Evolutionary conservation across 2,797 vertebrate species (phyloP), one percentile per base, ranked within the genome.

Genomic region (Linurgus olivaceus): DNA sequence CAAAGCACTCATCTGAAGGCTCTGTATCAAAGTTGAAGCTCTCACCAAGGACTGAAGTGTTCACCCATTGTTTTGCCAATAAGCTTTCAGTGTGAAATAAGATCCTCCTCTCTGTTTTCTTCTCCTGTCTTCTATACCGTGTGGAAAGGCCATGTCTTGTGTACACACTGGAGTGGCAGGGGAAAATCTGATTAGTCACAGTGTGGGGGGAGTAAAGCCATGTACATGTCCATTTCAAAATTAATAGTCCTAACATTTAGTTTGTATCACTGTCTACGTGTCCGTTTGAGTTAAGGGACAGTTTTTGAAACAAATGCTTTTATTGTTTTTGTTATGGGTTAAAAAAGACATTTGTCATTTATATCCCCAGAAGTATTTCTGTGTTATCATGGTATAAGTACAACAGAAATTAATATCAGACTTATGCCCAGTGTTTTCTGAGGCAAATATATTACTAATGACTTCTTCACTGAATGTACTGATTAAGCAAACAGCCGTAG

Each of bases 401-500:
- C 47, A 81, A 28, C 13, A 54, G 17, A 93, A 94, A 93, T 62
- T 20, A 75, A 9, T 86, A 72, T 65, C 51, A n/a, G 61, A 33
- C 52, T 74, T 74, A 18, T 86, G 71, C 73, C 67, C 81, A 47
- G 59, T 92, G 74, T 91, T 94, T 95, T 95, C 59, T 90, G 72
- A 84, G 91, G 86, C 78, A 72, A 84, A 42, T 88, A 76, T 26
- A 37, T 86, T 81, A 59, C 85, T 96, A 82, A 93, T 93, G 85
- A 90, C 79, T 96, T 91, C 78, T 95, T 72, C 70, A 51, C 61
- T 93, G 90, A 81, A 91, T 79, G 40, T 96, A 90, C 88, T 94
- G 90, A 93, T 95, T 89, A 96, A 89, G 92, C 92, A 96, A 94
- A 93, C 75, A 89, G 92, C 86, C 63, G 3, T 59, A 79, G 90